Conservation (phyloP, 23 tunicate species). For the Pegea sp. region DNA sequence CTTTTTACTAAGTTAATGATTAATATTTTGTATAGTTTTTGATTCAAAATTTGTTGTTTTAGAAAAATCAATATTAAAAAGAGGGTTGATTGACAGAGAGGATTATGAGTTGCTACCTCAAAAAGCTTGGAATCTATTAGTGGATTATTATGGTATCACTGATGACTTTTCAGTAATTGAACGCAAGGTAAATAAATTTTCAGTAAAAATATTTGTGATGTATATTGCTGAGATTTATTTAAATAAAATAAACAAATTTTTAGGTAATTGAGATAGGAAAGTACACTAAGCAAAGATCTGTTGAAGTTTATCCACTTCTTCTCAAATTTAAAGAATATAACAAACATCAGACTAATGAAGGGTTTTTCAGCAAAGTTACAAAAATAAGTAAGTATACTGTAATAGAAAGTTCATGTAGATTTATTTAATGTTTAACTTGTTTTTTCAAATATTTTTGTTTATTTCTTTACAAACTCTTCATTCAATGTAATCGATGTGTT, state of each 20-base stretch:
- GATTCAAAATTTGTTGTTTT: too few relatives aligned
- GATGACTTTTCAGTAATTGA: slow-evolving; percentile 19
- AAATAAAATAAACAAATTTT: neutral
- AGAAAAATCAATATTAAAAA: too few relatives aligned
- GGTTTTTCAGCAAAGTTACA: slow-evolving; percentile 18
- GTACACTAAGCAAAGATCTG: slow-evolving; percentile 1
- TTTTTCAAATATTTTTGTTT: too few relatives aligned
- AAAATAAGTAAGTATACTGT: slow-evolving; percentile 16
- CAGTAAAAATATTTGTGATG: neutral
- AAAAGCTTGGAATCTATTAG: slow-evolving; percentile 37
- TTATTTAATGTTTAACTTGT: neutral
- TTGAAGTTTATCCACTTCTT: slow-evolving; percentile 62
- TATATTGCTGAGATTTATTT: neutral
- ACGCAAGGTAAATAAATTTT: slow-evolving; percentile 23
- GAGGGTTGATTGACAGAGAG: slow-evolving; percentile 9
- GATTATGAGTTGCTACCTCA: slow-evolving; percentile 31
- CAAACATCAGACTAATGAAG: slow-evolving; percentile 3
- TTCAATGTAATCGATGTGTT: too few relatives aligned
- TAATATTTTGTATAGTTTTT: too few relatives aligned
- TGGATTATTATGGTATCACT: slow-evolving; percentile 22
- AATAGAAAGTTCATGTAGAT: neutral
- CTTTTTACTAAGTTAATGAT: too few relatives aligned
- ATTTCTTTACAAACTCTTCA: too few relatives aligned
- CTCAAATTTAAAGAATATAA: slow-evolving; percentile 19
- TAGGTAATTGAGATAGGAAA: slow-evolving; percentile 55